Percentiles rank a stretch among this genome's conserved stretches.
Conservation (phyloP, 2,797 vertebrate genomes). For the Artibeus jamaicensis region DNA sequence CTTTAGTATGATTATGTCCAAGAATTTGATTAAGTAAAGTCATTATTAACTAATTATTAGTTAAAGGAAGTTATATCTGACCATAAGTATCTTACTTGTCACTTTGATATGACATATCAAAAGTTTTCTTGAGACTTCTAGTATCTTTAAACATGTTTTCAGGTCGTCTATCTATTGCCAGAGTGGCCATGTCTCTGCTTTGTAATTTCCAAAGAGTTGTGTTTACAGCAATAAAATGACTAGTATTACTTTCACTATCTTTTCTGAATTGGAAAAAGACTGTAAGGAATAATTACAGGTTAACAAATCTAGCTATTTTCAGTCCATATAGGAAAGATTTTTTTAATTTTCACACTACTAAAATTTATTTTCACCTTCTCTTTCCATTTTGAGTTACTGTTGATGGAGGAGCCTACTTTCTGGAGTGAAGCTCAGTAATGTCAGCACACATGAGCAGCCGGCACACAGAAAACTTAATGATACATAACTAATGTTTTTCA, state of each 20-base stretch:
- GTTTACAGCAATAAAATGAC: constrained; percentile 60
- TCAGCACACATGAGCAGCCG: background rate
- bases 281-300: background rate
- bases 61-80: background rate
- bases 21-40: constrained; percentile 30
- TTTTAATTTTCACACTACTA: background rate
- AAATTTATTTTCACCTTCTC: background rate
- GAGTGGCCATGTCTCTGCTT: background rate
- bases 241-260: constrained; percentile 12
- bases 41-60: background rate
- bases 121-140: constrained; percentile 6
- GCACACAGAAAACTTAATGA: background rate
- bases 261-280: constrained; percentile 11
- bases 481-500: background rate
- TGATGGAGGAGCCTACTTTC: background rate
- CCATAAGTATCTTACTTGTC: background rate
- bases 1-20: background rate
- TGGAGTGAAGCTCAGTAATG: background rate
- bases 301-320: background rate
- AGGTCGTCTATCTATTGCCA: background rate
- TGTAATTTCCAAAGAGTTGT: constrained; percentile 47
- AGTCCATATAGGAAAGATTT: background rate
- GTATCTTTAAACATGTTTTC: background rate
- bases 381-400: background rate
- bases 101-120: background rate